Evolutionary conservation across 1,140 invertebrate species (phyloP).

Genomic region (Drosophila micromelanica): DNA sequence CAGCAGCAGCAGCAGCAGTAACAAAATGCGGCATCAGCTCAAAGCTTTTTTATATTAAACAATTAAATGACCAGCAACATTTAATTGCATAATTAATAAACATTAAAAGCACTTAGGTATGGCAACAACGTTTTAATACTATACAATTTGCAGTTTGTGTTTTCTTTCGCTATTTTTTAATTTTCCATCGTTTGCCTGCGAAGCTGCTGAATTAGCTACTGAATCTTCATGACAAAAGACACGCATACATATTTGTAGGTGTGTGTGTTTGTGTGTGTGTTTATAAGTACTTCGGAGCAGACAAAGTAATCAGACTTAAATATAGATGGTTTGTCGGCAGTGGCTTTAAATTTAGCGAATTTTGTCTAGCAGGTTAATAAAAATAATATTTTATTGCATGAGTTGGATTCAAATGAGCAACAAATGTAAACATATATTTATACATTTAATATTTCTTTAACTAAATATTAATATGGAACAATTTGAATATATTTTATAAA

Average conservation of each 20-base stretch:
- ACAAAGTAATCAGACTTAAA: constrained; percentile 13
- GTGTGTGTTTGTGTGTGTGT: not conserved
- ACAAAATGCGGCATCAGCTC: constrained; percentile 32
- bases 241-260: constrained; percentile 25
- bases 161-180: constrained; percentile 30
- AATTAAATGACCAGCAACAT: constrained; percentile 78
- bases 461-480: too few relatives aligned
- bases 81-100: constrained; percentile 83
- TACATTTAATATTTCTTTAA: too few relatives aligned
- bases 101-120: constrained; percentile 81
- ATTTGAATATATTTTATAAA: too few relatives aligned
- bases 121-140: constrained; percentile 69
- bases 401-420: too few relatives aligned
- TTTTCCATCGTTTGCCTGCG: not conserved
- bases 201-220: not conserved
- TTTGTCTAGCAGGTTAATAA: not conserved
- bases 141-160: constrained; percentile 73
- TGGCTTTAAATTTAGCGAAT: too few relatives aligned
- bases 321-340: not conserved
- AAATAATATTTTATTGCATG: not conserved
- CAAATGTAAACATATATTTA: too few relatives aligned
- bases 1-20: constrained; percentile 16
- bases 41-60: constrained; percentile 59
- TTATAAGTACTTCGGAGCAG: constrained; percentile 10
- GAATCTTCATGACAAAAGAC: constrained; percentile 50